phyloP scores from a whole-genome alignment of 2,113 vertebrate species.

The Oostethus manadensis region DNA sequence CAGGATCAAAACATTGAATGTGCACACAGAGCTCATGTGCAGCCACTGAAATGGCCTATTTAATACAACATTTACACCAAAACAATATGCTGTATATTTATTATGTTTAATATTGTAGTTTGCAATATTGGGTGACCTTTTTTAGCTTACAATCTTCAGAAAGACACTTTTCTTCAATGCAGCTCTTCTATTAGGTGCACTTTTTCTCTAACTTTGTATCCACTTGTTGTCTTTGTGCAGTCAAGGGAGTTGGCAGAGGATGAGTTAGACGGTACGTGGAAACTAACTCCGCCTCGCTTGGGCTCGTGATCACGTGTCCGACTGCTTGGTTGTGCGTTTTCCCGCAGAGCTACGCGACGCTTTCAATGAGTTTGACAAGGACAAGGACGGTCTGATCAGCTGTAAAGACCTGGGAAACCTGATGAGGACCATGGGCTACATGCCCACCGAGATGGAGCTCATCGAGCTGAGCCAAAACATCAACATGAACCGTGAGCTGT shows the following conservation, averaged over 20 bases:
- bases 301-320: not conserved
- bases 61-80: no score
- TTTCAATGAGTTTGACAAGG: constrained; percentile 94
- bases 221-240: constrained; percentile 43
- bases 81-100: no score
- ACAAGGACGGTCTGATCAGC: constrained; percentile 95
- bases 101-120: no score
- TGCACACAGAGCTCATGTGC: no score
- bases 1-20: no score
- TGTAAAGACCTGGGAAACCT: constrained; percentile 95
- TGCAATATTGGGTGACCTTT: no score
- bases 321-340: not conserved
- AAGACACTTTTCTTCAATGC: no score
- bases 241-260: constrained; percentile 68
- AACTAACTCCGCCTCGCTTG: not conserved
- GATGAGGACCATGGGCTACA: constrained; percentile 98
- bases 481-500: constrained; percentile 91
- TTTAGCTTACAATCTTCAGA: no score
- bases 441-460: constrained; percentile 98
- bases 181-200: no score
- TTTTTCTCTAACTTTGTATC: not conserved
- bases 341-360: constrained; percentile 87
- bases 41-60: no score
- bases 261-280: constrained; percentile 71
- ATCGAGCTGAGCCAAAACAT: constrained; percentile 94